Evolutionary conservation across 2,888 invertebrate species (phyloP).

Genomic region (Zaprionus obscuricornis): DNA sequence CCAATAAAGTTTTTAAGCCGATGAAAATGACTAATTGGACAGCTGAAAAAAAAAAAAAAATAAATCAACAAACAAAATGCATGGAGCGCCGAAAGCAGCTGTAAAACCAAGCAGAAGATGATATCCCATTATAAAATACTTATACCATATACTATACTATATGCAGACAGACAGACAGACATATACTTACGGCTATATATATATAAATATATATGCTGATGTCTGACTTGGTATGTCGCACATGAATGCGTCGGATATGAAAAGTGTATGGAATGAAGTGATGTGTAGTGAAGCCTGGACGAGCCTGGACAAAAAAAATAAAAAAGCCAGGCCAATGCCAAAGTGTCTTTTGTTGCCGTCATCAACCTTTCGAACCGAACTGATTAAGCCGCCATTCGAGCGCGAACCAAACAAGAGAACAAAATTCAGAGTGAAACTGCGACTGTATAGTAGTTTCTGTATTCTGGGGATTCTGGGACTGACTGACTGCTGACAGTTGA

Average conservation of each 20-base stretch:
- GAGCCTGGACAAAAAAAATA: constrained; percentile 28
- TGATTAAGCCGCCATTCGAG: constrained; percentile 68
- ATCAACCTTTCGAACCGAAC: constrained; percentile 65
- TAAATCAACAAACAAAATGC: constrained; percentile 57
- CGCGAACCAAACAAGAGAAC: constrained; percentile 25
- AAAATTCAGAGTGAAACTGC: background rate
- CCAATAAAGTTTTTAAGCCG: constrained; percentile 56
- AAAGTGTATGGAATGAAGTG: too few relatives aligned
- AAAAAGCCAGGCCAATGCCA: constrained; percentile 15
- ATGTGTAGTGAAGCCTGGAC: too few relatives aligned
- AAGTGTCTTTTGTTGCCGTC: constrained; percentile 42
- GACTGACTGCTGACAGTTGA: constrained; percentile 58
- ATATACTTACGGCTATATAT: background rate
- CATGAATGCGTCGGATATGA: constrained; percentile 62
- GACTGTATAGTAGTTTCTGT: constrained; percentile 17
- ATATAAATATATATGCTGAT: constrained; percentile 6
- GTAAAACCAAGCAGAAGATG: constrained; percentile 22
- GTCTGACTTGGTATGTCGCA: constrained; percentile 57
- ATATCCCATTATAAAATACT: constrained; percentile 39
- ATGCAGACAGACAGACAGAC: constrained; percentile 1
- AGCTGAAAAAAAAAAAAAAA: too few relatives aligned
- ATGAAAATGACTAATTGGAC: constrained; percentile 74
- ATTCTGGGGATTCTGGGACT: constrained; percentile 40
- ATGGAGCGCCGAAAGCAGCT: background rate
- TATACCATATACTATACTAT: too few relatives aligned